Evolutionary conservation across 2,113 vertebrate genomes (phyloP), one percentile per base, ranked within the genome.

Genomic region (Carassius auratus): DNA sequence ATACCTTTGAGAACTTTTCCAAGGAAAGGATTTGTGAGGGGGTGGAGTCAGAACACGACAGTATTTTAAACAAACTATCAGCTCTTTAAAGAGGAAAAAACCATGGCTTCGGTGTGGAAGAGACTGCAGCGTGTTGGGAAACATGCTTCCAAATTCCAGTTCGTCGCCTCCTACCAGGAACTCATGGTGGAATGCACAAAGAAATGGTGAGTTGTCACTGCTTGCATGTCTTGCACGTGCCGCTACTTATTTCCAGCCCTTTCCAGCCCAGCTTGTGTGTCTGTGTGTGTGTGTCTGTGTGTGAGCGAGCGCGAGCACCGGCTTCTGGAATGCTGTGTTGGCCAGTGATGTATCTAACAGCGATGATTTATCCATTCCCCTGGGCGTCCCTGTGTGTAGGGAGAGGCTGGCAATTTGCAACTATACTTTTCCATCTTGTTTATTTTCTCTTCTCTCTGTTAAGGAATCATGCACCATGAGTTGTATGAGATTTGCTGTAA

Each of bases 61-160:
- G 68, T 71, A 21, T 84, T 84, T 64, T 77, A 48, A 64, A 62
- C 52, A 82, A 79, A 85, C 88, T 26, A 59, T 86, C 90, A 68
- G 30, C 26, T 86, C 89, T 86, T 81, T 33, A 36, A 55, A 36
- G 19, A 21, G 30, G 30, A 57, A 80, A 89, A 89, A 89, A 94
- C 86, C 93, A 99, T 99, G 98, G 97, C 98, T 92, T 99, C 98
- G 8, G 98, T 99, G 87, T 99, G 98, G 98, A 99, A 99, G 90
- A 97, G 98, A 93, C 94, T 99, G 92, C 98, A 99, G 90, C 97
- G 98, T 89, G 98, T 99, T 89, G 98, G 98, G 89, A 99, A 99
- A 90, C 98, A 99, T 66, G 98, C 98, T 3, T 99, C 98, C 91
- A 99, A 99, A 92, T 99, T 99, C 93, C 98, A 99, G 94, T 99